Evolutionary conservation across 2,888 invertebrate genomes (phyloP).

Genomic region (Caenorhabditis afra): DNA sequence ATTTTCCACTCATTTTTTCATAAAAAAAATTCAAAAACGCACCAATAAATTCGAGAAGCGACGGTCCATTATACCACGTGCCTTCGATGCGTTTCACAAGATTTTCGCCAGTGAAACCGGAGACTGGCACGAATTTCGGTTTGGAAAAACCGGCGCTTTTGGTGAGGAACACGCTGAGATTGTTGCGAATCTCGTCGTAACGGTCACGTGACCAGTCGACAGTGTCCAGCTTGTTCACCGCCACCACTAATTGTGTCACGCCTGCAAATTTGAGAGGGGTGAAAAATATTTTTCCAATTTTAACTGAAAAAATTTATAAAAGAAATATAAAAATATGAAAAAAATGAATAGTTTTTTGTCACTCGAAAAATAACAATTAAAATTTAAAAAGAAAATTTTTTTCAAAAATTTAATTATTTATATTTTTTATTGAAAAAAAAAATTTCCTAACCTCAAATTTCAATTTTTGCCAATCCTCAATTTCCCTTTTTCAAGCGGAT

Average conservation of each 20-base stretch:
- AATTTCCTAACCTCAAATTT: no score
- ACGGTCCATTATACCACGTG: constrained; percentile 89
- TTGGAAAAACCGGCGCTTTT: constrained; percentile 81
- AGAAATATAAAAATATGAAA: no score
- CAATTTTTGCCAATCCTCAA: no score
- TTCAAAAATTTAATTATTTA: no score
- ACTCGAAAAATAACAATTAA: no score
- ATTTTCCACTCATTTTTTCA: no score
- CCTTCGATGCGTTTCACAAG: constrained; percentile 84
- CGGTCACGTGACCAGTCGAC: constrained; percentile 93
- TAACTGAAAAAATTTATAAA: no score
- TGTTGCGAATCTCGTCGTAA: constrained; percentile 88
- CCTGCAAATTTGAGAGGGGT: constrained; percentile 84
- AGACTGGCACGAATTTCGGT: constrained; percentile 89
- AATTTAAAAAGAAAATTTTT: no score
- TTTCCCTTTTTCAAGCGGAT: no score
- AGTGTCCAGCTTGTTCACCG: constrained; percentile 97
- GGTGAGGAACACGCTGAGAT: constrained; percentile 71
- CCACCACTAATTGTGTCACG: constrained; percentile 93
- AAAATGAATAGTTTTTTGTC: not conserved
- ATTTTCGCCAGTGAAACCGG: constrained; percentile 96
- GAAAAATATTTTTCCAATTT: no score
- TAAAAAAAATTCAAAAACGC: no score
- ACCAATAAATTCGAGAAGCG: constrained; percentile 90
- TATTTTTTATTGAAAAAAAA: no score